Evolutionary conservation across 92 coral and sea anemone genomes (phyloP), one percentile per base, ranked within the genome.

Genomic region (Parazoanthus darwini): DNA sequence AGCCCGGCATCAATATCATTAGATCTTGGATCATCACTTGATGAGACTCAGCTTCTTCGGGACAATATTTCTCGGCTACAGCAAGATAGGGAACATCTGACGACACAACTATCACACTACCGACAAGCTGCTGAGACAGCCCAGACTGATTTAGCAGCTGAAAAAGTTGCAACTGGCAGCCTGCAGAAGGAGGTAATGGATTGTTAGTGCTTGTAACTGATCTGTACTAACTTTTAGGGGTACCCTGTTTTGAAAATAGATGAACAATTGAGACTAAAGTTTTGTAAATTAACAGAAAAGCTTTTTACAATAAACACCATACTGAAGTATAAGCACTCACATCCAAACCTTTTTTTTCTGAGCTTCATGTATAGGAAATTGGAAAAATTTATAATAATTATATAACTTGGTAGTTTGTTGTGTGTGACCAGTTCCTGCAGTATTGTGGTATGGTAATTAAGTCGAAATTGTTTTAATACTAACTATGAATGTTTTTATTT

Each of bases 141-240:
- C 0, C 93, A 93, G 85, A 97, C 96, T 88, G 99, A 97, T 88
- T 88, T 97, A 8, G 99, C 99, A 68, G 99, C 97, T 35, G 99
- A 97, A 80, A 97, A 97, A 87, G 98, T 97, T 11, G 93, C 89
- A 38, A 91, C 96, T 48, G 90, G 91, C 33, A 90, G 96, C 50
- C 73, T 95, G 65, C 96, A 95, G 78, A 93, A 94, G 38, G 99
- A 97, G 98, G 99, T 97, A 88, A 68, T 46, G 8, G 3, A 39
- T 66, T 38, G 25, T 39, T 39, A 39, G 42, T 39, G 42, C 42
- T 39, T 39, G 42, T 46, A 48, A 10, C 51, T 8, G 0, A 6
- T 7, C 8, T 10, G 0, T 7, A 48, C 51, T 48, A 5, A 6
- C 7, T 48, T 48, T 48, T 6, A 10, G 9, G 51, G 9, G 11